phyloP scores from a whole-genome alignment of 1,140 invertebrate genomes.

The Metopolophium dirhodum region DNA sequence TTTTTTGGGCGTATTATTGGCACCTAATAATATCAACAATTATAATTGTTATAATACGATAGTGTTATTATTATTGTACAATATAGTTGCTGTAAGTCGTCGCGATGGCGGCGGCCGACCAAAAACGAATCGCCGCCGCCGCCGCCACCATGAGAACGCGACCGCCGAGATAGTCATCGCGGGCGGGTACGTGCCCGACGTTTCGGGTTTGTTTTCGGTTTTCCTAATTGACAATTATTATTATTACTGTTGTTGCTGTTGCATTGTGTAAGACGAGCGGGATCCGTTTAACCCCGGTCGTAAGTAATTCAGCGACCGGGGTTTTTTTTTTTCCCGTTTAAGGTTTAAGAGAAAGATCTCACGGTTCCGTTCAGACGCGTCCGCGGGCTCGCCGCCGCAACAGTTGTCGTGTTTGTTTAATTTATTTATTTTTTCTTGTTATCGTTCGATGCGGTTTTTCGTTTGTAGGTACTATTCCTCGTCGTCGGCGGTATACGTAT shows the following conservation, averaged over 20 bases:
- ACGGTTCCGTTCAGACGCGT: not conserved
- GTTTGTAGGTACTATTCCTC: not conserved
- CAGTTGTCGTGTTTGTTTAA: not conserved
- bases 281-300: not conserved
- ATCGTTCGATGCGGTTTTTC: conserved; percentile 4
- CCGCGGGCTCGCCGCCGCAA: not conserved
- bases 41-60: not conserved
- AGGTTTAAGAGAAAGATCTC: not conserved
- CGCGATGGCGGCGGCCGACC: not conserved
- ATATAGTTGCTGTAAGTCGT: not conserved
- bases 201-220: conserved; percentile 27
- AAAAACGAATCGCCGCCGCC: not conserved
- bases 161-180: conserved; percentile 9
- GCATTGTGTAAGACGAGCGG: not conserved
- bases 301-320: not conserved
- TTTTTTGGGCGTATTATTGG: too few species aligned
- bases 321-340: not conserved
- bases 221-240: conserved; percentile 47
- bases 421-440: not conserved
- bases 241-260: not conserved
- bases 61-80: not conserved
- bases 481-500: not conserved
- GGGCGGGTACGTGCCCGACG: conserved; percentile 4
- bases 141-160: not conserved
- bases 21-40: not conserved